Evolutionary conservation across 2,888 invertebrate species (phyloP).

Genomic region (Alcis repandata): DNA sequence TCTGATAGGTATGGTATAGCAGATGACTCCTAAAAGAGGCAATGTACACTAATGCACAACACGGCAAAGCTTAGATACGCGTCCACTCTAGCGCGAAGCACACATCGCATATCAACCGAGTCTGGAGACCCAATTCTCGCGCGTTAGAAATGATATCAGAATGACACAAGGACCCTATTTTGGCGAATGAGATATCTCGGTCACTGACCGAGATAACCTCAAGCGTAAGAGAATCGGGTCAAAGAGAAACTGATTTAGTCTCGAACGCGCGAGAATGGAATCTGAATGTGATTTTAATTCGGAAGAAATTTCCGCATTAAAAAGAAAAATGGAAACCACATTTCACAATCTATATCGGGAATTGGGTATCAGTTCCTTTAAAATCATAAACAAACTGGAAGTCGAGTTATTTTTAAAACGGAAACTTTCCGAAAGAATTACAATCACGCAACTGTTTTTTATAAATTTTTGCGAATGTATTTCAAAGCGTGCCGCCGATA

Average conservation of each 20-base stretch:
- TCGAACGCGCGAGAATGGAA: no score
- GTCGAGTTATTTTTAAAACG: background rate
- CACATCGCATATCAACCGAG: conserved; percentile 46
- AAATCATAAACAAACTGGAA: background rate
- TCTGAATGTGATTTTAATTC: no score
- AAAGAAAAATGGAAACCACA: no score
- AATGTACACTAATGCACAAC: conserved; percentile 66
- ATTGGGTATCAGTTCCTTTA: background rate
- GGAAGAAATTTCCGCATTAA: no score
- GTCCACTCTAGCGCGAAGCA: conserved; percentile 13
- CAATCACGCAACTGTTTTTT: background rate
- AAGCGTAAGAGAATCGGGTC: no score
- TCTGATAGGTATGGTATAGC: conserved; percentile 26
- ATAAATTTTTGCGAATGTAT: background rate
- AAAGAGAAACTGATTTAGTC: no score
- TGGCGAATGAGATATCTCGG: no score
- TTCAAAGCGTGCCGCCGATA: background rate
- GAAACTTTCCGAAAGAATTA: background rate
- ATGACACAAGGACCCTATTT: no score
- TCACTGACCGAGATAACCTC: no score
- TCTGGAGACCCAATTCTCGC: background rate
- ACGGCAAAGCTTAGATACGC: conserved; percentile 44
- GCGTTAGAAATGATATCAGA: no score
- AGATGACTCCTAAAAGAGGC: conserved; percentile 46
- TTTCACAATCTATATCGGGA: no score